Base-by-base conservation (phyloP, 2,797 vertebrate genomes). In the Numenius phaeopus region DNA sequence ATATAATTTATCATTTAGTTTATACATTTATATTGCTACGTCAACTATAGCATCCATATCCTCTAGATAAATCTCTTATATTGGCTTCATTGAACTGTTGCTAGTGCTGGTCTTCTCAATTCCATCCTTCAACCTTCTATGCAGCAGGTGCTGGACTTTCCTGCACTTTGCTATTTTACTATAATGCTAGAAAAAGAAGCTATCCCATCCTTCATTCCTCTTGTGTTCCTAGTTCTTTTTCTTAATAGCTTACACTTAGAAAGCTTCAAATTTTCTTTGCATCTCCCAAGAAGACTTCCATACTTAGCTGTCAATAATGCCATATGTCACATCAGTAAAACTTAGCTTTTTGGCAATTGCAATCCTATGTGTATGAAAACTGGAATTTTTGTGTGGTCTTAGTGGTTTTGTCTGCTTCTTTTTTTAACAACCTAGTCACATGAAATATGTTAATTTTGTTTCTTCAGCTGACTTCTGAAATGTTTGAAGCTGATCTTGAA, bases 401-500 rank as follows among this genome's bases (percentile, higher is more conserved):
- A 29, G 59, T 32, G 39, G 23, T 15, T 75, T 94, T 44, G 14
- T 57, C 9, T 49, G 44, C 22, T 44, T 30, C 37, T 62, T 54
- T 34, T 50, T 71, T 44, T 12, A 42, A 61, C 24, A 80, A 40
- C 9, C 2, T 50, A 30, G 12, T 89, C 44, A 49, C 15, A 27
- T 70, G 40, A 58, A 49, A 42, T 79, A 64, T 40, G 17, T 86
- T 70, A 44, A 71, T 86, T 64, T 70, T 95, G 34, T 82, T 94
- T 64, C 87, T 95, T 83, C 92, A 99, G 99, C 98, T 99, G 93
- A 99, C 99, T 87, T 98, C 98, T 96, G 99, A 99, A 96, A 98
- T 99, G 94, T 99, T 99, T 96, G 99, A 99, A 98, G 99, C 99
- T 32, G 99, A 99, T 97, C 98, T 99, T 97, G 99, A 99, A 97